Evolutionary conservation across 1,140 invertebrate species (phyloP).

Genomic region (Ceratosolen fusciceps): DNA sequence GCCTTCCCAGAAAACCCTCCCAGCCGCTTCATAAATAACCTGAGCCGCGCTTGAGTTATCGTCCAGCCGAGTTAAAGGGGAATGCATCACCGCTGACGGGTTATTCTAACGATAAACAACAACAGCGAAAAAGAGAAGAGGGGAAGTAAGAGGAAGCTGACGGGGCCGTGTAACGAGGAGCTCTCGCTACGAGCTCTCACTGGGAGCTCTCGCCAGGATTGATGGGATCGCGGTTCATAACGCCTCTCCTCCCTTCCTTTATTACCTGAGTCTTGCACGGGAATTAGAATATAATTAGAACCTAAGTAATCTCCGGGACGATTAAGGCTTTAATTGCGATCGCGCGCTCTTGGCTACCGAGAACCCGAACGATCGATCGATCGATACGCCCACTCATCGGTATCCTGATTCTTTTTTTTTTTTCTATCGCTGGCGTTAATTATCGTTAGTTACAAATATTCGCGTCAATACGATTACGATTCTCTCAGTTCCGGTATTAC

Average conservation of each 20-base stretch:
- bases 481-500: too few relatives aligned
- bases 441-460: too few relatives aligned
- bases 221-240: constrained; percentile 30
- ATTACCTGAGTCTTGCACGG: constrained; percentile 30
- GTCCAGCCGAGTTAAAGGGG: constrained; percentile 39
- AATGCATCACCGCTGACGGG: constrained; percentile 45
- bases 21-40: constrained; percentile 45
- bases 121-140: constrained; percentile 24
- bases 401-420: too few relatives aligned
- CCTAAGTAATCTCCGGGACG: background rate
- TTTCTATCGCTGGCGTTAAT: too few relatives aligned
- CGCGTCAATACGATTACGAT: too few relatives aligned
- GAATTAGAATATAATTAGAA: constrained; percentile 17
- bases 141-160: background rate
- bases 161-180: background rate
- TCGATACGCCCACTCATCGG: background rate
- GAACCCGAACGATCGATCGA: too few relatives aligned
- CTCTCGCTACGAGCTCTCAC: background rate
- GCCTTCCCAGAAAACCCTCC: constrained; percentile 38
- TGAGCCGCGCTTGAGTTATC: constrained; percentile 44
- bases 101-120: constrained; percentile 47
- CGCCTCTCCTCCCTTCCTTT: constrained; percentile 36
- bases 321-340: constrained; percentile 35
- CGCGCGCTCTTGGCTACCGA: background rate
- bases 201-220: constrained; percentile 24